Conservation (phyloP, 2,888 invertebrate species). For the Lagria hirta region DNA sequence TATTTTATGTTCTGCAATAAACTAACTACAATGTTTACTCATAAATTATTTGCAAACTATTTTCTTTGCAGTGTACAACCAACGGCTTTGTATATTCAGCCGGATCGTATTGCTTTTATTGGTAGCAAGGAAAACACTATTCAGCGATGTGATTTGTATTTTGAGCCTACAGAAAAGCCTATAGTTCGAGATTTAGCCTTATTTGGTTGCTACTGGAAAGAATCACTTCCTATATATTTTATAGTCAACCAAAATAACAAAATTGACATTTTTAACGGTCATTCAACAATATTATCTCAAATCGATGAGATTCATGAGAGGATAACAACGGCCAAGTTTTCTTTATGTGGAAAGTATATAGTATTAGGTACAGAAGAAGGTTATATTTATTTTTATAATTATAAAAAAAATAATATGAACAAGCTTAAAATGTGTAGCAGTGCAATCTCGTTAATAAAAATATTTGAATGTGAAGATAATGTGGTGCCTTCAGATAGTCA, state of each 20-base stretch:
- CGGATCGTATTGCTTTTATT: constrained; percentile 8
- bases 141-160: constrained; percentile 14
- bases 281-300: constrained; percentile 15
- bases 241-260: constrained; percentile 15
- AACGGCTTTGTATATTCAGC: constrained; percentile 2
- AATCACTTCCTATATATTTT: constrained; percentile 17
- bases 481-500: constrained; percentile 2
- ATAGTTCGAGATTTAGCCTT: constrained; percentile 11
- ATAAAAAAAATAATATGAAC: constrained; percentile 13
- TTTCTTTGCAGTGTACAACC: too few relatives aligned
- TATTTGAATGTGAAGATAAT: constrained; percentile 9
- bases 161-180: constrained; percentile 12
- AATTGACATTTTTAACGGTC: constrained; percentile 19
- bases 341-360: constrained; percentile 43
- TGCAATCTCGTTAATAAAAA: constrained; percentile 7
- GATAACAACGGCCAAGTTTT: constrained; percentile 35
- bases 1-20: too few relatives aligned
- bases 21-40: too few relatives aligned
- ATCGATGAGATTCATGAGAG: constrained; percentile 20
- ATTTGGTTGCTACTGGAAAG: constrained; percentile 20
- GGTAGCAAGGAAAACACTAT: constrained; percentile 10
- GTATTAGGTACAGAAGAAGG: constrained; percentile 45
- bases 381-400: constrained; percentile 29
- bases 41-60: too few relatives aligned
- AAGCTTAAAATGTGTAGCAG: constrained; percentile 4